Base-by-base conservation (phyloP, 35 echinoderm and acorn worm species). In the Heliocidaris erythrogramma region DNA sequence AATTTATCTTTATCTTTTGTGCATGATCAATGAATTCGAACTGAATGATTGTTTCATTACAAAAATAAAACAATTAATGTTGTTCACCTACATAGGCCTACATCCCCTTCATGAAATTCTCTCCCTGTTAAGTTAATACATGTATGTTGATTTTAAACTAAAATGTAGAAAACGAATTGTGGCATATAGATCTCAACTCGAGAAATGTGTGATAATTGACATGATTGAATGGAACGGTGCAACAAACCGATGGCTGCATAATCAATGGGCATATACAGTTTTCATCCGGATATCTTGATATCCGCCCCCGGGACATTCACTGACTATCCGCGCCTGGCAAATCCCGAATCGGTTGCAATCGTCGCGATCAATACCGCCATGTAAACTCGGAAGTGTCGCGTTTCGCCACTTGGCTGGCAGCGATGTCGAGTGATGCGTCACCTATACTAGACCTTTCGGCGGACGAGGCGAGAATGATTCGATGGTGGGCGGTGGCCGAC, bases 331-430 rank as follows among this genome's bases (percentile, higher is more conserved):
- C 31, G 29, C 87, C 31, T 89, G 29, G 87, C 31, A 47, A 42
- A 89, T 89, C 87, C 47, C 87, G 47, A 89, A 89, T 89, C 87
- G 87, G 87, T 89, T 89, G 31, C 87, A 47, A 89, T 89, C 87
- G 47, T 32, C 47, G 87, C 32, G 87, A 89, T 89, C 87, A 89
- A 89, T 89, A 89, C 87, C 87, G 87, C 87, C 65, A 78, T 78
- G 65, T 78, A 78, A 78, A 78, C 65, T 78, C 65, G 65, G 65
- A 78, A 78, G 65, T 78, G 18, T 78, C 65, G 21, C 65, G 65
- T 78, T 78, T 78, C 65, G 65, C 65, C 65, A 78, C 65, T 78
- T 78, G 65, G 65, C 65, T 78, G 65, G 18, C 18, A 78, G 65
- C 65, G 65, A 78, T 78, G 65, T 78, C 65, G 65, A 27, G 65